Conservation (phyloP, 1,140 invertebrate genomes). For the Bombus cullumanus region DNA sequence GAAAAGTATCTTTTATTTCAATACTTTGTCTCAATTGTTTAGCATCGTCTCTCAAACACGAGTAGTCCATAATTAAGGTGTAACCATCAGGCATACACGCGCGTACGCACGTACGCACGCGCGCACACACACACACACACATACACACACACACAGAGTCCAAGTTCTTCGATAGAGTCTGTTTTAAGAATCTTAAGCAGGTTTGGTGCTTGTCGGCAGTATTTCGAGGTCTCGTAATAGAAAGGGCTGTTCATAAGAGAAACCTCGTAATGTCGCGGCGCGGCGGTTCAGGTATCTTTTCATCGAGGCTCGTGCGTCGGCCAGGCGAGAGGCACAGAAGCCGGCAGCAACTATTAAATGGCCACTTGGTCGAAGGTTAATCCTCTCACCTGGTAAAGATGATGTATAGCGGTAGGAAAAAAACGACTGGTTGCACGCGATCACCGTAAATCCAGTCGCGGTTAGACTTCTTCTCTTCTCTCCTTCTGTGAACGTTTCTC, state of each 20-base stretch:
- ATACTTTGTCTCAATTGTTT: too few relatives aligned
- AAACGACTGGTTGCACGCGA: slow-evolving; percentile 42
- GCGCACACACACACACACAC: rapidly evolving
- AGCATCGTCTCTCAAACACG: too few relatives aligned
- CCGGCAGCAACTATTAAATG: slow-evolving; percentile 46
- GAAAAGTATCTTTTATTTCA: too few relatives aligned
- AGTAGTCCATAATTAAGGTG: too few relatives aligned
- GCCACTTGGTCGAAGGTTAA: slow-evolving; percentile 58
- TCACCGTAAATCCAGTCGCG: slow-evolving; percentile 58
- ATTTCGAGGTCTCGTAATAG: not conserved
- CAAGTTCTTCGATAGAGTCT: not conserved
- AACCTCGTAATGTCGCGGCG: too few relatives aligned
- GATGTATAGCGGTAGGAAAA: slow-evolving; percentile 48
- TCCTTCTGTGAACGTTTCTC: not conserved
- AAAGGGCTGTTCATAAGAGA: not conserved
- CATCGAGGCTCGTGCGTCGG: not conserved
- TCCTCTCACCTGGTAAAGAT: slow-evolving; percentile 57
- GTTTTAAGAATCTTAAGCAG: not conserved
- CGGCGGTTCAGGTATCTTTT: not conserved
- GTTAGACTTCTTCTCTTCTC: slow-evolving; percentile 49
- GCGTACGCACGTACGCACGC: rapidly evolving
- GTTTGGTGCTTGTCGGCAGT: not conserved
- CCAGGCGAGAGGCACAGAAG: slow-evolving; percentile 9
- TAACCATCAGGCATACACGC: too few relatives aligned
- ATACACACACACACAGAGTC: too few relatives aligned